Evolutionary conservation across 1,140 invertebrate genomes (phyloP).

Genomic region (Ladona fulva): DNA sequence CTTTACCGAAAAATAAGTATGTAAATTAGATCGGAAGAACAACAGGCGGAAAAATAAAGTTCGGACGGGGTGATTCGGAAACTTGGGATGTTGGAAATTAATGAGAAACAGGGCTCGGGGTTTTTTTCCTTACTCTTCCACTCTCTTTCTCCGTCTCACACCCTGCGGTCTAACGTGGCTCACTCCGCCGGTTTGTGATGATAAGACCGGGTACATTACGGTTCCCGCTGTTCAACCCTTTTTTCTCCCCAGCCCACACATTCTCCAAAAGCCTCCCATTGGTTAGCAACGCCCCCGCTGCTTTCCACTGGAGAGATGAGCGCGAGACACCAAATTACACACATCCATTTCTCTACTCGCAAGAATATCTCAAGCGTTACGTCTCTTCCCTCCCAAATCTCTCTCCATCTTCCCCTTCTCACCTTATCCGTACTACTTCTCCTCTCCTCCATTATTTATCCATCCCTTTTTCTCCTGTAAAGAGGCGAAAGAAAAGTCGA

Average conservation of each 20-base stretch:
- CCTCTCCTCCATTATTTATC: not conserved
- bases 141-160: not conserved
- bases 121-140: not conserved
- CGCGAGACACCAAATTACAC: not conserved
- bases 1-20: not conserved
- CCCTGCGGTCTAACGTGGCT: not conserved
- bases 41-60: not conserved
- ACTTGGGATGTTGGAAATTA: slow-evolving; percentile 6
- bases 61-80: not conserved
- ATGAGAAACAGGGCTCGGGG: not conserved
- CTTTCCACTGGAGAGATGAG: not conserved
- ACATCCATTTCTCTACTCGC: not conserved
- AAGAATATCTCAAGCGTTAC: slow-evolving; percentile 9
- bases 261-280: not conserved
- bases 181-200: not conserved
- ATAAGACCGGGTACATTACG: slow-evolving; percentile 4
- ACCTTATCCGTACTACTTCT: not conserved
- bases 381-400: not conserved
- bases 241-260: not conserved
- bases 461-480: too few relatives aligned
- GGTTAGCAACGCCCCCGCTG: not conserved
- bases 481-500: too few relatives aligned
- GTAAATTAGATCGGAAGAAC: not conserved
- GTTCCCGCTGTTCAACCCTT: not conserved
- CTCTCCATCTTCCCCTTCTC: not conserved